Evolutionary conservation across 2,888 invertebrate species (phyloP), one percentile per base, ranked within the genome.

Genomic region (Horisme vitalbata): DNA sequence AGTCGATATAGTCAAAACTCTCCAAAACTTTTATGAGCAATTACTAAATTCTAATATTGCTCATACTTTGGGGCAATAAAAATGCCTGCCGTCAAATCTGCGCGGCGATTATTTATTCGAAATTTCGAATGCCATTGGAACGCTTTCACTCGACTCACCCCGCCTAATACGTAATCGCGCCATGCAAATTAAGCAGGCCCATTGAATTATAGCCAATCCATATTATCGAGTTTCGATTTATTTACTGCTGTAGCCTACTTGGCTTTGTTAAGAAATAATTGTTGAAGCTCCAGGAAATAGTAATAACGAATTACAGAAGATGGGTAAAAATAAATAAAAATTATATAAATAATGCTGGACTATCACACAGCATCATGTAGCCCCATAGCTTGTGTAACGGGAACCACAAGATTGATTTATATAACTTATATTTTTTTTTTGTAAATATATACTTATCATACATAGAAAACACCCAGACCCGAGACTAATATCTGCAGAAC

Each of bases 1-100:
- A n/a, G n/a, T 18, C 18, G 6, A 18, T n/a, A 23, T n/a, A 23
- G n/a, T n/a, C 4, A 9, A 3, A 2, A n/a, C 23, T 27, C 18
- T 46, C 36, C 30, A 59, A 64, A 65, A 66, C 47, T 61, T 69
- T 66, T 64, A 62, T 63, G 62, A 66, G 62, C 59, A 61, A 56
- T 62, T 68, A 65, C 68, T 66, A 59, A 71, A 75, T 77, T 78
- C 68, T 71, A 70, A 81, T 79, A 76, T 75, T 68, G 73, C 68
- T 69, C 71, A 68, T 71, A 67, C 64, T 59, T 69, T 68, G 57
- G 63, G 71, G 79, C 71, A 85, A 85, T 85, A 86, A 84, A 87
- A 85, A 87, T 85, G 76, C 80, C 79, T 78, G 71, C 66, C 71
- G 79, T 84, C 84, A 84, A 85, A 84, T 84, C 80, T 78, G 69